Base-by-base conservation (phyloP, 2,113 vertebrate genomes). In the Carlito syrichta region DNA sequence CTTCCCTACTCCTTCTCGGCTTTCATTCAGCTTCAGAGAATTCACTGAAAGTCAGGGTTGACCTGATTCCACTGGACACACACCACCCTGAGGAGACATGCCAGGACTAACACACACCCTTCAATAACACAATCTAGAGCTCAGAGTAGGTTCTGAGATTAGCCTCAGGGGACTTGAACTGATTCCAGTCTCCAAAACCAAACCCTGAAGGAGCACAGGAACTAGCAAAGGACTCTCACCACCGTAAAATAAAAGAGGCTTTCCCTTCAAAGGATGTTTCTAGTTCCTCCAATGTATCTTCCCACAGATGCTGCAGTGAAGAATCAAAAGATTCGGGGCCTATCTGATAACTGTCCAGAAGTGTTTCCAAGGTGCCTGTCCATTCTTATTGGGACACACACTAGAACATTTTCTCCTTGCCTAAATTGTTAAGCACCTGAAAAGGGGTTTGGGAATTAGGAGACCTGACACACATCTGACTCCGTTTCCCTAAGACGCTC, bases 401-500 rank as follows among this genome's bases (percentile, higher is more conserved):
- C 17, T 13, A 74, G 32, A 94, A 48, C 9, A 52, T 83, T 48
- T 93, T 40, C 43, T 68, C 60, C 16, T 69, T 50, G 22, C 12
- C 27, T 77, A 78, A 25, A 54, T 91, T 92, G 73, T 30, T n/a
- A 85, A 40, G 32, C 40, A 66, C 35, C 48, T 83, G 73, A 92
- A 60, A n/a, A 0, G 7, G 76, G 74, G 69, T 68, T 94, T 35
- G 19, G 22, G 78, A 85, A 54, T n/a, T 32, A 62, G 40, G 54
- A 85, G 66, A 76, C 25, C 69, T 86, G 85, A 91, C 45, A 25
- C 17, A 22, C 9, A 16, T 52, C 22, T 17, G 62, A 48, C 43
- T 62, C 50, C 58, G 25, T 43, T 83, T 62, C 48, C 45, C 40
- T 8, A n/a, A 40, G 23, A 22, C 2, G 4, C 12, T 87, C 62